phyloP scores from a whole-genome alignment of 30 jellyfish, hydroid and myxozoan genomes.

The Aurelia aurita complex sp. Pacific region DNA sequence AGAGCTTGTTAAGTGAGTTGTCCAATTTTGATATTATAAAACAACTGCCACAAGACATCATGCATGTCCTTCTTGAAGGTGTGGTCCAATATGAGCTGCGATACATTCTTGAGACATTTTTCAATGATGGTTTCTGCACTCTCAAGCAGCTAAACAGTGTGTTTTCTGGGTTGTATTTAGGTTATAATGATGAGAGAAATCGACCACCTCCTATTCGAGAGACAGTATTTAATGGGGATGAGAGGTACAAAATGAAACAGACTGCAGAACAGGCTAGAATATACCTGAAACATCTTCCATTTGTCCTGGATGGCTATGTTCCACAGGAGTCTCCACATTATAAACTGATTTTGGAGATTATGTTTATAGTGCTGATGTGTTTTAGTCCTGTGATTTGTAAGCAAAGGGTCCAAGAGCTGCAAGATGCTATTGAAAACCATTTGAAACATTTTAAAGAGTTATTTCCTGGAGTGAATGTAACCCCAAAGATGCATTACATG shows the following conservation, averaged over 20 bases:
- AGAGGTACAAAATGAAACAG: conserved; percentile 17
- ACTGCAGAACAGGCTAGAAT: conserved; percentile 27
- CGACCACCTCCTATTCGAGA: conserved; percentile 26
- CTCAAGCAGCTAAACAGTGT: conserved; percentile 15
- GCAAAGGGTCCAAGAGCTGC: not conserved
- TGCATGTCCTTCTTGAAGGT: conserved; percentile 28
- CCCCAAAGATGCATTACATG: conserved; percentile 38
- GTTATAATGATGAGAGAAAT: not conserved
- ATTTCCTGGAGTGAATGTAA: conserved; percentile 6
- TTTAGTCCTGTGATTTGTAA: conserved; percentile 9
- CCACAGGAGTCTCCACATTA: not conserved
- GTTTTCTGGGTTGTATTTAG: not conserved
- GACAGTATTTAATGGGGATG: conserved; percentile 23
- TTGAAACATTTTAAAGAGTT: not conserved
- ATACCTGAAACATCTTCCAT: not conserved
- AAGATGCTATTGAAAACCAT: conserved; percentile 15
- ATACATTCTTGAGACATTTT: not conserved
- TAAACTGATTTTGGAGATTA: conserved; percentile 7
- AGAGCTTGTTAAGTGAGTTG: conserved; percentile 9
- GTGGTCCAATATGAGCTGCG: conserved; percentile 24
- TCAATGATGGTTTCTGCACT: not conserved
- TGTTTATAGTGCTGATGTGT: not conserved
- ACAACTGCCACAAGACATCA: conserved; percentile 33
- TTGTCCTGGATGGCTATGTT: not conserved
- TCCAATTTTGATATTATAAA: conserved; percentile 14